Conservation (phyloP, 2,888 invertebrate genomes). For the Platycheirus rosarum region DNA sequence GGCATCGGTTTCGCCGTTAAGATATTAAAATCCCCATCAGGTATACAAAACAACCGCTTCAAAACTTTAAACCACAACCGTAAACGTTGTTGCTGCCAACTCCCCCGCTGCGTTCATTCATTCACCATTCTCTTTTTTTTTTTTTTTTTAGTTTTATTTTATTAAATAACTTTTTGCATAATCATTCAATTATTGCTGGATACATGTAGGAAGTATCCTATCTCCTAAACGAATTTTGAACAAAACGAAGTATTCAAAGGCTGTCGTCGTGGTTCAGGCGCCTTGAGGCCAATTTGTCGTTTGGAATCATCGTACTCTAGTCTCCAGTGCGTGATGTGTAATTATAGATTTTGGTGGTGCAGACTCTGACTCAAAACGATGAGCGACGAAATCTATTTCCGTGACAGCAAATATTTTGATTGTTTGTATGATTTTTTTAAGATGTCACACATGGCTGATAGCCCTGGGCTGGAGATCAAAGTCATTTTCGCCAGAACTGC, state of each 20-base stretch:
- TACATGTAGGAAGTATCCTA: conserved; percentile 9
- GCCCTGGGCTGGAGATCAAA: conserved; percentile 64
- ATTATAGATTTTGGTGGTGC: conserved; percentile 57
- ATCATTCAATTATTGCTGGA: no score
- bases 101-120: not conserved
- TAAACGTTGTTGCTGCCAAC: not conserved
- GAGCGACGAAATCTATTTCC: conserved; percentile 68
- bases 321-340: conserved; percentile 34
- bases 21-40: conserved; percentile 31
- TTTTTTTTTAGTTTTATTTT: conserved; percentile 7
- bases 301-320: conserved; percentile 13
- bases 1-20: not conserved
- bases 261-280: conserved; percentile 1
- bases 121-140: not conserved
- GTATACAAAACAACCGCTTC: conserved; percentile 14
- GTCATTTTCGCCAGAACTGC: conserved; percentile 48
- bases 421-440: conserved; percentile 31
- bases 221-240: conserved; percentile 1
- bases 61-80: not conserved
- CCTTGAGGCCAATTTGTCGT: conserved; percentile 22
- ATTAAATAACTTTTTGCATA: conserved; percentile 38
- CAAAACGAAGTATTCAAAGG: not conserved
- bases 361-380: conserved; percentile 32
- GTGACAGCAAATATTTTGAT: conserved; percentile 63
- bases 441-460: conserved; percentile 64